Base-by-base conservation (phyloP, 2,113 vertebrate species). In the Antidorcas marsupialis region DNA sequence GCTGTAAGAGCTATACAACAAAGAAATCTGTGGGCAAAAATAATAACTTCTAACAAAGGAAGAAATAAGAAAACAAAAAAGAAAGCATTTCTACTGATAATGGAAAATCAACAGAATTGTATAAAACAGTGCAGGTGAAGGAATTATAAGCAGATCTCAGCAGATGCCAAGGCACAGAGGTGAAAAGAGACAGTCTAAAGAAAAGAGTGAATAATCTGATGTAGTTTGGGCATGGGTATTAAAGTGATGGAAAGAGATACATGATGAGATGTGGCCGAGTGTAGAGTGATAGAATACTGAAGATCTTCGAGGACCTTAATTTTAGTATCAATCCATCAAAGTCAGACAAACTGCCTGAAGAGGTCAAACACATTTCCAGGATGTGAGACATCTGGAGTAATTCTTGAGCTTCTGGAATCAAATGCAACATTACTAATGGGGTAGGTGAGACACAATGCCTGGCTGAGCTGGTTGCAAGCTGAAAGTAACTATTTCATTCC, bases 271-370 rank as follows among this genome's bases (percentile, higher is more conserved):
- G 10, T 79, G 9, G 27, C 64, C 23, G 25, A 62, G 55, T 30
- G 7, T 45, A 52, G 7, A 64, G 59, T 86, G n/a, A 53, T 62
- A 39, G 50, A 91, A 86, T 36, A 84, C 2, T 50, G 28, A 57
- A 84, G 60, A 79, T 53, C 52, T 79, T 62, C 78, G 60, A 86
- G 84, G 45, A 95, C 81, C 55, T 83, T 96, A 28, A 85, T 96
- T 97, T 95, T 71, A 92, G 79, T 59, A 90, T 84, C 62, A 95
- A 79, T 87, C 71, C 39, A 92, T 97, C 95, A 95, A 95, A 81
- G 74, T 94, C 84, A 96, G 50, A 96, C 4, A 30, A 74, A 74
- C 55, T 94, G 39, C 25, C 45, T 83, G 81, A 84, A 82, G 19
- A 96, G 52, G 45, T 79, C 79, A 92, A 97, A 94, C n/a, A 82